Evolutionary conservation across 2,113 vertebrate species (phyloP).

Genomic region (Sorex araneus): DNA sequence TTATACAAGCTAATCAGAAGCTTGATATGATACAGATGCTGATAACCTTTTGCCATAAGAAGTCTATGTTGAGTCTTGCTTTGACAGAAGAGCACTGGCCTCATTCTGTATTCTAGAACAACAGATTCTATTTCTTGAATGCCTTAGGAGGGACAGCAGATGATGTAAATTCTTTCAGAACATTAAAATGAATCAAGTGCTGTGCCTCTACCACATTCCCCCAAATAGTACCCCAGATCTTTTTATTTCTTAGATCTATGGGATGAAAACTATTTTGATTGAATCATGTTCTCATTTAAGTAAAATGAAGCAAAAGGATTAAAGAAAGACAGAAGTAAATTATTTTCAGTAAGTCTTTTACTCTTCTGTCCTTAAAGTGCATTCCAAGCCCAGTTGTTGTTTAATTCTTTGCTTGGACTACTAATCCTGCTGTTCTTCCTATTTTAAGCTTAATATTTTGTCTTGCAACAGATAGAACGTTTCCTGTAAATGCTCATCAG

Average conservation of each 20-base stretch:
- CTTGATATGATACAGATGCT: conserved; percentile 88
- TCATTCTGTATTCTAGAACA: conserved; percentile 67
- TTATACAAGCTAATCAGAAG: conserved; percentile 85
- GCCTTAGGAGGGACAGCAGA: conserved; percentile 61
- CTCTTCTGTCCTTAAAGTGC: conserved; percentile 25
- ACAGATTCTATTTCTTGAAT: conserved; percentile 50
- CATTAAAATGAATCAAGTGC: neutral
- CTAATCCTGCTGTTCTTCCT: conserved; percentile 35
- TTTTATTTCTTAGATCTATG: conserved; percentile 62
- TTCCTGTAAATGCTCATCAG: conserved; percentile 67
- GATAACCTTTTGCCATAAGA: conserved; percentile 83
- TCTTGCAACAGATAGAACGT: conserved; percentile 58
- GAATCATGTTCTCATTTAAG: conserved; percentile 62
- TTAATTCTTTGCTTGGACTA: conserved; percentile 71
- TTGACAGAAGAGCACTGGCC: conserved; percentile 72
- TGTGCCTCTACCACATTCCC: conserved; percentile 64
- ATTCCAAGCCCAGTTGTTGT: conserved; percentile 73
- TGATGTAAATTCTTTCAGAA: conserved; percentile 71
- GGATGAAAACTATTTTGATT: conserved; percentile 66
- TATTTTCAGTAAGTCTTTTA: conserved; percentile 65
- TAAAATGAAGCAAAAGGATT: conserved; percentile 24
- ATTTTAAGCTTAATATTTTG: conserved; percentile 74
- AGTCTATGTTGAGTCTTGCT: conserved; percentile 82
- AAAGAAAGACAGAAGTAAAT: neutral
- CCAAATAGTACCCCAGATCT: conserved; percentile 46